Base-by-base conservation (phyloP, 1,140 invertebrate genomes). In the Ceratina japonica region DNA sequence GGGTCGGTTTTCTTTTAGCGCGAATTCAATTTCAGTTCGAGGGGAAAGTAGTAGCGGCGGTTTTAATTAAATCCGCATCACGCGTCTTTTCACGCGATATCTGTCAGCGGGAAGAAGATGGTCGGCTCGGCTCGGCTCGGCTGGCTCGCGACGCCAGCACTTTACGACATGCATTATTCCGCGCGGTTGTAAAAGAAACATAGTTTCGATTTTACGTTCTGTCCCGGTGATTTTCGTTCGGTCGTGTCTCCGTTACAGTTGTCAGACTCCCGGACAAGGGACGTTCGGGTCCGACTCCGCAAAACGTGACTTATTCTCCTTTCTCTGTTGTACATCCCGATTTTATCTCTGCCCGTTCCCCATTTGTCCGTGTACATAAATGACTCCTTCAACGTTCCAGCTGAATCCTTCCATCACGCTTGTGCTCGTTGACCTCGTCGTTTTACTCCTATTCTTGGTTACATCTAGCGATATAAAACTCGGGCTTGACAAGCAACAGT, bases 141-240 rank as follows among this genome's bases (percentile, higher is more conserved):
- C 54, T 5, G 15, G 2, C 15, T 10, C 1, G 5, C 24, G 5
- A 13, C 27, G n/a, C 1, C 62, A n/a, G 16, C 51, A 20, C 31
- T 78, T 78, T 74, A 74, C 62, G 70, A 79, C 51, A 52, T 66
- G 77, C 44, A 74, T 79, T 74, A 74, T 79, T 79, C 62, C 77
- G 51, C n/a, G 24, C 31, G 62, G 51, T 79, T 49, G 24, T 79
- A 74, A 79, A 74, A 73, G 70, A 73, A 74, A 66, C 62, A 74
- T 74, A 66, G 77, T 73, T 74, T 73, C 51, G 77, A 73, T 74
- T 79, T 79, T 73, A 79, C 62, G 54, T 65, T 1, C 62, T 37
- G 24, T 8, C 37, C 37, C 31, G 62, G 56, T 56, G 71, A 84
- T 49, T 84, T 80, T 75, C 62, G 56, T 51, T 24, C 59, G 61